These are phyloP conservation scores for Acanthochromis polyacanthus DNA, from an alignment of 2,113 vertebrate species.

Conservation along the genomic window DNA sequence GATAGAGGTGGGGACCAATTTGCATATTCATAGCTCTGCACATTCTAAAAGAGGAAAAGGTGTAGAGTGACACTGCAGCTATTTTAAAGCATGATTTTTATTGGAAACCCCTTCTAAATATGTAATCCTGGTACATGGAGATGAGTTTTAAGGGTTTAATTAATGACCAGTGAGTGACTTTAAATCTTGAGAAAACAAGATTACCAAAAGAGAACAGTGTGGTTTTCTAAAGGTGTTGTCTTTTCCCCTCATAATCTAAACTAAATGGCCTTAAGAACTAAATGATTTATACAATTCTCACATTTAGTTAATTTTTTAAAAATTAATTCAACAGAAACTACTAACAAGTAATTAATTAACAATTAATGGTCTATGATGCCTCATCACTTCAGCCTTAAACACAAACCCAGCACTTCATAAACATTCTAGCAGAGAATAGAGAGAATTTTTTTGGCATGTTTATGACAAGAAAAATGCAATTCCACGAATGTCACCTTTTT, in stretches of 20 bases:
- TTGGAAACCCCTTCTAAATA: too few species aligned
- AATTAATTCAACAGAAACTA: background rate
- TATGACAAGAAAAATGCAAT: conserved; percentile 21
- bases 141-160: too few species aligned
- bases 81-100: too few species aligned
- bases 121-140: too few species aligned
- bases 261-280: conserved; percentile 1
- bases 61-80: too few species aligned
- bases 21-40: too few species aligned
- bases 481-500: conserved; percentile 13
- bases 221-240: background rate
- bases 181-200: background rate
- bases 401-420: background rate
- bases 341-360: background rate
- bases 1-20: too few species aligned
- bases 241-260: background rate
- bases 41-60: too few species aligned
- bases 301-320: background rate
- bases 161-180: too few species aligned
- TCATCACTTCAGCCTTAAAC: background rate
- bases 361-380: background rate
- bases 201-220: background rate
- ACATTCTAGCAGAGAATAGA: background rate
- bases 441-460: background rate
- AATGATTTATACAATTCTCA: background rate